Base-by-base conservation (phyloP, 2,113 vertebrate species). In the Ageneiosus marmoratus region DNA sequence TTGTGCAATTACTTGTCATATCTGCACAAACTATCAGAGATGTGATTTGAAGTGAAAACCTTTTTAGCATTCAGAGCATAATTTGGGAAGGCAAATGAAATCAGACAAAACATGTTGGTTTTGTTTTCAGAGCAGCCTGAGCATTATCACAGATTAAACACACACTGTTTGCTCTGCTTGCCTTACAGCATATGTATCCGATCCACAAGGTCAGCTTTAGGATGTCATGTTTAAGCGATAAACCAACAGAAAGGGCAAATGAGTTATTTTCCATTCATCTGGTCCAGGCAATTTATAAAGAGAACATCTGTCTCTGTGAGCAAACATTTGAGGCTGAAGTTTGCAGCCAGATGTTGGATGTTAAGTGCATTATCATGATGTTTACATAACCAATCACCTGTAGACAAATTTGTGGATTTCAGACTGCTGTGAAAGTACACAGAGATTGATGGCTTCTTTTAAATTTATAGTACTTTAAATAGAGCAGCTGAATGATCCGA, bases 31-130 rank as follows among this genome's bases (percentile, higher is more conserved):
- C 91, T 87, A 83, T 83, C 65, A 75, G 76, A 86, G 89, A 91
- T 90, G 91, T 92, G 89, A 92, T 91, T 91, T 93, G 91, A 89
- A 90, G 91, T 88, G 87, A 89, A 89, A 89, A 89, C n/a, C 46
- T 72, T 83, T 55, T 83, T 60, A 60, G 34, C 29, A 83, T 83
- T 83, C 82, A 56, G 12, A 55, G 27, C 75, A 18, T 56, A 51
- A 32, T 48, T 24, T 65, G 46, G 27, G 11, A 27, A 41, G 72
- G 58, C 20, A 78, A 77, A 78, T 58, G 22, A 78, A 58, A 69
- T 44, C 62, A 37, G 67, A 70, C 62, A 70, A 56, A 58, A 15
- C 75, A 5, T 65, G 46, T 27, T 48, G 56, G 24, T 24, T 24
- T 44, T 48, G 41, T 51, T 77, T 32, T 46, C 24, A 9, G 16